Evolutionary conservation across 1,140 invertebrate genomes (phyloP).

Genomic region (Phocides pigmalion): DNA sequence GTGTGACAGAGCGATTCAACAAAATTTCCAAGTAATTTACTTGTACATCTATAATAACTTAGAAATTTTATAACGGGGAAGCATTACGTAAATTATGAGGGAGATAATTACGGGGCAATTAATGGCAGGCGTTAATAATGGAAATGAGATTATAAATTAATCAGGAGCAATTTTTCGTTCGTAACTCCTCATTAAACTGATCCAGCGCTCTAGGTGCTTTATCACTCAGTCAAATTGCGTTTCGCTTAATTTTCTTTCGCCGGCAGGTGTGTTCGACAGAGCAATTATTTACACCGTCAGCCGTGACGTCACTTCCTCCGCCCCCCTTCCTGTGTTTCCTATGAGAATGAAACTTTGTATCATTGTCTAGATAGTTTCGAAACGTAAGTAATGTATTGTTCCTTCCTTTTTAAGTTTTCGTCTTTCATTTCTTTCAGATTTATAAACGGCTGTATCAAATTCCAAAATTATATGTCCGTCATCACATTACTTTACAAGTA

Average conservation of each 20-base stretch:
- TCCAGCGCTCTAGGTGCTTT: constrained; percentile 76
- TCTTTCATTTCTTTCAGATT: constrained; percentile 49
- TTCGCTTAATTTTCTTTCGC: constrained; percentile 83
- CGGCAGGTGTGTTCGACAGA: constrained; percentile 83
- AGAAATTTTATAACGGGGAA: constrained; percentile 37
- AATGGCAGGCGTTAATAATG: constrained; percentile 68
- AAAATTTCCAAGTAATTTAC: constrained; percentile 14
- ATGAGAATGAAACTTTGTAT: constrained; percentile 62
- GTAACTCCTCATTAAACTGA: constrained; percentile 80
- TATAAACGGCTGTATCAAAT: constrained; percentile 46
- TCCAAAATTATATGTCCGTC: constrained; percentile 42
- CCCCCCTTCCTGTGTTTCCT: constrained; percentile 55
- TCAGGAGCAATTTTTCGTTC: constrained; percentile 76
- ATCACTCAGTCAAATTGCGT: constrained; percentile 84
- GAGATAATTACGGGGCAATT: constrained; percentile 63
- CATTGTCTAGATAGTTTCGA: constrained; percentile 66
- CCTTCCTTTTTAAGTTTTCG: constrained; percentile 47
- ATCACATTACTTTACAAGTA: constrained; percentile 24
- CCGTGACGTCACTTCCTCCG: constrained; percentile 68
- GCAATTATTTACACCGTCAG: constrained; percentile 82
- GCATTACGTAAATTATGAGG: constrained; percentile 45
- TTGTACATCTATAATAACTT: constrained; percentile 25
- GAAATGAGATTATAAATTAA: constrained; percentile 77
- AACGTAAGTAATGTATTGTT: constrained; percentile 55
- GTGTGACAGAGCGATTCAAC: constrained; percentile 20